Evolutionary conservation across 2,113 vertebrate species (phyloP).

Genomic region (Crotalus helleri): DNA sequence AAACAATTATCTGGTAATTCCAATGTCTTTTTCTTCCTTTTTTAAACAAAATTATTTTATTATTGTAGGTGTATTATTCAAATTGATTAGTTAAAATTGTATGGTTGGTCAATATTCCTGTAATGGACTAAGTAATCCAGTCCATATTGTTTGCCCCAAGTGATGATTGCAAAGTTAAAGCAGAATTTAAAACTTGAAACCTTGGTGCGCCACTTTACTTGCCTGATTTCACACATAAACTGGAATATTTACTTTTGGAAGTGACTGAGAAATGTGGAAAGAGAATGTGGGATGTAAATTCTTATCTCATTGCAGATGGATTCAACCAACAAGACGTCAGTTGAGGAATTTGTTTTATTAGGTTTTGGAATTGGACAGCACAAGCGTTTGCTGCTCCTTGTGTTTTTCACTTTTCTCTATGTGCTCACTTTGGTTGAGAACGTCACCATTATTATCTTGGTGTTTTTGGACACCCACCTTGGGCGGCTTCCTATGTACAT

Average conservation of each 20-base stretch:
- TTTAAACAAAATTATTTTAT: not conserved
- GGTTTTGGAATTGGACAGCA: not conserved
- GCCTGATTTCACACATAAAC: not conserved
- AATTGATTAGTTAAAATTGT: not conserved
- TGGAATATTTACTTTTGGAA: not conserved
- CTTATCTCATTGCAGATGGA: conserved; percentile 4
- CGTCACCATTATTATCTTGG: not conserved
- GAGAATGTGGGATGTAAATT: not conserved
- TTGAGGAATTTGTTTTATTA: conserved; percentile 8
- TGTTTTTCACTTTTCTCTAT: not conserved
- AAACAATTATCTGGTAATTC: not conserved
- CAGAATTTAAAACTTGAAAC: not conserved
- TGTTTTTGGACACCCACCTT: not conserved
- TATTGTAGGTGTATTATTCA: not conserved
- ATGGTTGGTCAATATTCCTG: not conserved
- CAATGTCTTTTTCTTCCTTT: not conserved
- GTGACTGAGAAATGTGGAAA: not conserved
- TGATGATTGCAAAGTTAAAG: not conserved
- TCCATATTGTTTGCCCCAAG: not conserved
- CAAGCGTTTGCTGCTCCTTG: not conserved
- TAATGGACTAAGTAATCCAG: not conserved
- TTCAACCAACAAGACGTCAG: not conserved
- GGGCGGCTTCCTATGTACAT: not conserved
- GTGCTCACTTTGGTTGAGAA: not conserved
- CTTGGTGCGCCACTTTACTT: not conserved